Conservation (phyloP, 2,888 invertebrate species). For the Chirona hameri region DNA sequence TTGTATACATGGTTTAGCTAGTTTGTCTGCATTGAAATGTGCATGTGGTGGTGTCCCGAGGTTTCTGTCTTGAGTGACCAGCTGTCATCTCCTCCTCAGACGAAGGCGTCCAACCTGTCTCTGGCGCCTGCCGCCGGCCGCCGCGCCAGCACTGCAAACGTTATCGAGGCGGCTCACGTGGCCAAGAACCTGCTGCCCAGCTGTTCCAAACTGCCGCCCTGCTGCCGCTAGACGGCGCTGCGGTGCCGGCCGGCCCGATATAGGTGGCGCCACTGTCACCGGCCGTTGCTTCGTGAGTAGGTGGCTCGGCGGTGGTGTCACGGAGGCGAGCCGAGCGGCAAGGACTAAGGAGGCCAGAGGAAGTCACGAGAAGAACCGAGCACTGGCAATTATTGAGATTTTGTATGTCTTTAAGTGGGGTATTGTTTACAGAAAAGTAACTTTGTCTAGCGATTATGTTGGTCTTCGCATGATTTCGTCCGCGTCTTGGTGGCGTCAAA, state of each 20-base stretch:
- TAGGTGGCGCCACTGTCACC: not conserved
- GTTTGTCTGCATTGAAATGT: no score
- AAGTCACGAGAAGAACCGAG: no score
- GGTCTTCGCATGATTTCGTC: not conserved
- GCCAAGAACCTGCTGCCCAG: not conserved
- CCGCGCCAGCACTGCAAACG: not conserved
- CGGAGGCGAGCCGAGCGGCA: no score
- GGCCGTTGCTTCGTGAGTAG: not conserved
- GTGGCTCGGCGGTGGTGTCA: no score
- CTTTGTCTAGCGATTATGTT: not conserved
- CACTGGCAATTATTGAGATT: no score
- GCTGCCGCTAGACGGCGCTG: not conserved
- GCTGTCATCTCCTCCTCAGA: not conserved
- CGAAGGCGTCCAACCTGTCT: not conserved
- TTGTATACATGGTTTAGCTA: no score
- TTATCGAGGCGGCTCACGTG: slow-evolving; percentile 4
- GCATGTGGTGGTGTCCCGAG: no score
- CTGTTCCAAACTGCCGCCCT: not conserved
- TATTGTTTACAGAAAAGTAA: not conserved
- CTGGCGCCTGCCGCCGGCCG: not conserved
- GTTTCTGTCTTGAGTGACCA: no score
- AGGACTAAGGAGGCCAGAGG: no score
- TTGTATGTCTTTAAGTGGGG: no score
- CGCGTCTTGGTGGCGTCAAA: not conserved
- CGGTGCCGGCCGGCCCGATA: not conserved